Evolutionary conservation across 2,888 invertebrate species (phyloP).

Genomic region (Dryobota labecula): DNA sequence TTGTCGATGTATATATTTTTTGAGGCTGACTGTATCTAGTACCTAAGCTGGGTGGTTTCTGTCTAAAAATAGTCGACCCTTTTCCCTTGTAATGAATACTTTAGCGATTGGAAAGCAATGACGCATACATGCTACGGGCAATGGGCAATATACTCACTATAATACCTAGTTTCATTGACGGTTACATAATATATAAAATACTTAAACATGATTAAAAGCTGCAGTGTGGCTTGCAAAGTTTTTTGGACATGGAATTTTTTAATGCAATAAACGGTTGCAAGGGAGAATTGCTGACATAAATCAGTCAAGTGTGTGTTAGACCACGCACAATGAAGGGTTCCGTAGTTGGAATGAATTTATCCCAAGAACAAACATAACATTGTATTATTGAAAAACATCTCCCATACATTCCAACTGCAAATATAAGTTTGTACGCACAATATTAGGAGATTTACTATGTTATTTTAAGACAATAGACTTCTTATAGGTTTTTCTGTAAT

Average conservation of each 20-base stretch:
- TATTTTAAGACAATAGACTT: too few relatives aligned
- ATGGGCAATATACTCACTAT: neutral
- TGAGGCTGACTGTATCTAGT: neutral
- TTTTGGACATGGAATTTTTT: neutral
- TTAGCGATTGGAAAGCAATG: conserved; percentile 38
- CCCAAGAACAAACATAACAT: too few relatives aligned
- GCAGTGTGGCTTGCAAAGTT: neutral
- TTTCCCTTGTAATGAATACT: conserved; percentile 43
- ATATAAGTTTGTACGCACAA: too few relatives aligned
- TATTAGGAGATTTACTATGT: too few relatives aligned
- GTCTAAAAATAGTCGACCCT: conserved; percentile 50
- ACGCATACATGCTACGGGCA: conserved; percentile 31
- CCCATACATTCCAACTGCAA: too few relatives aligned
- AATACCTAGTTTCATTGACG: conserved; percentile 10
- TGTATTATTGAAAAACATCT: too few relatives aligned
- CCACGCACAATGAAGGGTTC: too few relatives aligned
- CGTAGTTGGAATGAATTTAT: too few relatives aligned
- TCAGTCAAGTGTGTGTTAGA: too few relatives aligned
- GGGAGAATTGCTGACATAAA: too few relatives aligned
- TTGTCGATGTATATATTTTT: neutral
- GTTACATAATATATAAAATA: neutral
- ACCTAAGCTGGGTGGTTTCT: neutral
- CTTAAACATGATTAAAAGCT: neutral
- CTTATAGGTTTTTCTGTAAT: too few relatives aligned
- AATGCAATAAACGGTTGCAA: neutral